Evolutionary conservation across 2,113 vertebrate species (phyloP), one percentile per base, ranked within the genome.

Genomic region (Dipodomys stephensi): DNA sequence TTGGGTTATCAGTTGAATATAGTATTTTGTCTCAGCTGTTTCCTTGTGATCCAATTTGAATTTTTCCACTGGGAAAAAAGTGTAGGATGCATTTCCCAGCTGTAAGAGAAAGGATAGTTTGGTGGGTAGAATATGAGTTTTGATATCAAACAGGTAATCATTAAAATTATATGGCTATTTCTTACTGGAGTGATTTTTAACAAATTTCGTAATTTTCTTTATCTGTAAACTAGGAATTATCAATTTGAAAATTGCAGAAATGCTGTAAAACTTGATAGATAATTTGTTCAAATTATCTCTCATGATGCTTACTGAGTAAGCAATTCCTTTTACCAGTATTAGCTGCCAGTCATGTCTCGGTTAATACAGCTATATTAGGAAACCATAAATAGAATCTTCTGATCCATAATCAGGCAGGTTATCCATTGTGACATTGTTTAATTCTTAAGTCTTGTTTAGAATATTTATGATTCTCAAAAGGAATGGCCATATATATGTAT

Each of bases 11-110:
- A 39, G 0, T 88, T 84, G 72, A 23, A 64, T 71, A 91, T 82
- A 93, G 78, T 74, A 93, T 96, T 94, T 94, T 90, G 20, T 88
- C 88, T 80, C 92, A 96, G 93, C 82, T 93, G 64, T 69, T 65
- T 81, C 90, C 71, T 73, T 83, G 32, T 72, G 30, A 53, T 60
- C 81, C 4, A 57, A 73, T 32, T 28, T 67, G 20, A 80, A 80
- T 77, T 86, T 5, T 22, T 72, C 35, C 65, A 57, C 67, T 25
- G 46, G 60, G 60, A 22, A 65, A 88, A 92, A 83, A 6, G 18
- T 49, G 53, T 7, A 60, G 5, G 85, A 79, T 83, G 44, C n/a
- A 73, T 88, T 90, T 89, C 23, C 1, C 53, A 32, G 13, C 28
- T 69, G 7, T 28, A 65, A 90, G 23, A 27, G 62, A 68, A 88